phyloP scores from a whole-genome alignment of 2,113 vertebrate genomes.

The Pangasianodon gigas region DNA sequence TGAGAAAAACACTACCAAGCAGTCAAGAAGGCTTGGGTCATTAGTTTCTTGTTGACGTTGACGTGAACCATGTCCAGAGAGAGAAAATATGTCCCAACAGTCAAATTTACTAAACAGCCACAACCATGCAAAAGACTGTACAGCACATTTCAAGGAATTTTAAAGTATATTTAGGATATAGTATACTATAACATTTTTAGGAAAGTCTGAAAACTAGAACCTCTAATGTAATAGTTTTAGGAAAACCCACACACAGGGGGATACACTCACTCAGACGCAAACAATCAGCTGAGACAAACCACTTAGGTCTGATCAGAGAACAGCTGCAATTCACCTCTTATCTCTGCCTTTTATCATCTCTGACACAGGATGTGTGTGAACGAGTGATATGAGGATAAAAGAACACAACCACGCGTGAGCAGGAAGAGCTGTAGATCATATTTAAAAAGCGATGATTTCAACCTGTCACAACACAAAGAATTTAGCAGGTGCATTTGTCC shows the following conservation, averaged over 20 bases:
- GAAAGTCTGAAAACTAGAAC: neutral
- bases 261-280: neutral
- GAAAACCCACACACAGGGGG: neutral
- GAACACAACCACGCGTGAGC: neutral
- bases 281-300: neutral
- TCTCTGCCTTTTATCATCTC: neutral
- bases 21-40: constrained; percentile 52
- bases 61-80: constrained; percentile 38
- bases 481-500: neutral
- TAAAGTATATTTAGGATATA: neutral
- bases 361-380: constrained; percentile 18
- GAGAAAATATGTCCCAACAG: neutral
- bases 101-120: neutral
- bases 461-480: neutral
- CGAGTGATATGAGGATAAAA: neutral
- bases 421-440: neutral
- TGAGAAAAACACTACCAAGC: constrained; percentile 68
- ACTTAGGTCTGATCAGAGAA: neutral
- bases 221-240: neutral
- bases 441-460: neutral
- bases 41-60: constrained; percentile 45
- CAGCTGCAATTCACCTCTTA: neutral
- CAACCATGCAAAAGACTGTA: neutral
- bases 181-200: neutral
- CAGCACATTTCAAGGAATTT: neutral